phyloP scores from a whole-genome alignment of 92 coral and sea anemone genomes.

The Meandrina meandrites region DNA sequence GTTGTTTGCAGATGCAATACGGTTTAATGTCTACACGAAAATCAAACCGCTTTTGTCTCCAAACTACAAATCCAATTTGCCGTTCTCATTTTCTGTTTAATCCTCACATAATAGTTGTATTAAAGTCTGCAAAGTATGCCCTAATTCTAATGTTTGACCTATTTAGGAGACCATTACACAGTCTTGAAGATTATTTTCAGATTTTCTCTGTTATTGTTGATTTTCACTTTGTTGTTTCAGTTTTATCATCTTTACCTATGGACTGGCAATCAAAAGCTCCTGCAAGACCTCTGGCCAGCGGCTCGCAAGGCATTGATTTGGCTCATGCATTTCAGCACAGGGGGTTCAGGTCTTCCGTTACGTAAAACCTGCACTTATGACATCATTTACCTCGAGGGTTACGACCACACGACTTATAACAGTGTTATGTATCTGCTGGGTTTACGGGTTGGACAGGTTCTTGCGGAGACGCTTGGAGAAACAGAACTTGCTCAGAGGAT shows the following conservation, averaged over 20 bases:
- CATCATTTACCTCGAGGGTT: slow-evolving; percentile 67
- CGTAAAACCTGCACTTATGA: slow-evolving; percentile 87
- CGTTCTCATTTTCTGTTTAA: no score
- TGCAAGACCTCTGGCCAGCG: slow-evolving; percentile 81
- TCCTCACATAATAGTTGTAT: no score
- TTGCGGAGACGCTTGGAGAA: slow-evolving; percentile 58
- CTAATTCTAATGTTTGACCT: no score
- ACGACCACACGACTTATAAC: slow-evolving; percentile 81
- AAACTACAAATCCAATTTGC: no score
- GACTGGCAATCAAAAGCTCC: slow-evolving; percentile 71
- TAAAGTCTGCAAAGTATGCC: no score
- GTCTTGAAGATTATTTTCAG: no score
- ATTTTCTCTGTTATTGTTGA: no score
- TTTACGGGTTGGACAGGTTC: slow-evolving; percentile 61
- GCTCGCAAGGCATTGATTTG: slow-evolving; percentile 70
- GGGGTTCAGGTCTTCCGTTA: slow-evolving; percentile 76
- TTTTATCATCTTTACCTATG: slow-evolving; percentile 83
- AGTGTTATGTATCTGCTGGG: slow-evolving; percentile 84
- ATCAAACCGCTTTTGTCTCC: not conserved
- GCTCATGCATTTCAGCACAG: slow-evolving; percentile 65
- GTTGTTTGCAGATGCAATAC: not conserved
- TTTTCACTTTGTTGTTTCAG: slow-evolving; percentile 27
- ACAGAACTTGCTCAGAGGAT: slow-evolving; percentile 25
- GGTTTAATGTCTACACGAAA: not conserved
- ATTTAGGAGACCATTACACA: no score